A percentile compares a stretch with the other conserved stretches of the same genome.
Conservation (phyloP, 1,140 invertebrate species). For the Megalopta genalis region DNA sequence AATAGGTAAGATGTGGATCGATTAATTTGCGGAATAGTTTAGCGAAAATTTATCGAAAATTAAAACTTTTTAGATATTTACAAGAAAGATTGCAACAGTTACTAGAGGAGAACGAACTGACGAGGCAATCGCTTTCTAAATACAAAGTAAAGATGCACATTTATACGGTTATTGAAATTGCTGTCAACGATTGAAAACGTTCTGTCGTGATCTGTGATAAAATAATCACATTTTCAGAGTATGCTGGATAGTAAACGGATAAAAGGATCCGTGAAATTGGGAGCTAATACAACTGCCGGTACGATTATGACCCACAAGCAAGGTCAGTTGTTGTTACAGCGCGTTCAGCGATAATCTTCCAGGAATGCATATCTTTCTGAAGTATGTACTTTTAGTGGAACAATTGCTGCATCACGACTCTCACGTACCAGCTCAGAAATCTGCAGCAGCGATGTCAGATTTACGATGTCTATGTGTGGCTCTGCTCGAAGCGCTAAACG, state of each 20-base stretch:
- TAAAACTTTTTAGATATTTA: conserved; percentile 82
- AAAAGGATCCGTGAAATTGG: conserved; percentile 83
- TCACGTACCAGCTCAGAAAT: conserved; percentile 83
- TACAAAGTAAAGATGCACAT: conserved; percentile 83
- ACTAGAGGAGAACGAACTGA: conserved; percentile 89
- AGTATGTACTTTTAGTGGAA: conserved; percentile 81
- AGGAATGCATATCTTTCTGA: background rate
- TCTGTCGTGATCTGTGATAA: background rate
- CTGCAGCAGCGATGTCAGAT: conserved; percentile 86
- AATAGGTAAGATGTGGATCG: conserved; percentile 81
- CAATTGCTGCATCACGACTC: conserved; percentile 84
- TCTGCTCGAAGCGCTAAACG: conserved; percentile 90
- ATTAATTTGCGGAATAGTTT: conserved; percentile 11
- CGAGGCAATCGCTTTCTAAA: conserved; percentile 85
- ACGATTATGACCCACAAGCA: conserved; percentile 83
- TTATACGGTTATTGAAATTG: background rate
- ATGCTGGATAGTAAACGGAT: conserved; percentile 83
- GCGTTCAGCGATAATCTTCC: conserved; percentile 62
- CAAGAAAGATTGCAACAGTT: conserved; percentile 90
- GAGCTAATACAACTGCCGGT: conserved; percentile 79
- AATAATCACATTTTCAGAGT: conserved; percentile 71
- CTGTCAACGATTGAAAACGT: background rate
- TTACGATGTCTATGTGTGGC: conserved; percentile 88
- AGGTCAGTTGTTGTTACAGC: conserved; percentile 73
- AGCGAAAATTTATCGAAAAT: background rate